Evolutionary conservation across 2,113 vertebrate genomes (phyloP).

Genomic region (Vulpes ferrilata): DNA sequence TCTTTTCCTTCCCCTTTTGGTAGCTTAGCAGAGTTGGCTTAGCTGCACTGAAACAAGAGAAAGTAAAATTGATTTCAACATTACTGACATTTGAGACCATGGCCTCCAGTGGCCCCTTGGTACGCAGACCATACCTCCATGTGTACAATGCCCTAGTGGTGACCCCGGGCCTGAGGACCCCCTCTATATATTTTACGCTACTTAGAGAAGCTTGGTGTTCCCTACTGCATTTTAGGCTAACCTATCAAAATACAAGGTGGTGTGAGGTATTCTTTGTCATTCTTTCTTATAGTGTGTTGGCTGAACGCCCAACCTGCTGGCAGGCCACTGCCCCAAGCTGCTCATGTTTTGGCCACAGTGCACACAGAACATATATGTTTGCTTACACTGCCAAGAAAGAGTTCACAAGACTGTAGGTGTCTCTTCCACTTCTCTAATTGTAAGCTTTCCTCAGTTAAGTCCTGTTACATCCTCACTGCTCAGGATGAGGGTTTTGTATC

Average conservation of each 20-base stretch:
- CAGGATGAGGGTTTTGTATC: background rate
- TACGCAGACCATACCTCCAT: background rate
- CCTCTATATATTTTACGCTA: background rate
- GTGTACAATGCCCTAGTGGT: accelerated
- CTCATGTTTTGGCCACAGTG: background rate
- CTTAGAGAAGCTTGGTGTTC: background rate
- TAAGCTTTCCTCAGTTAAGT: background rate
- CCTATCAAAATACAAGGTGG: background rate
- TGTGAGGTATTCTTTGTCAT: too few species aligned
- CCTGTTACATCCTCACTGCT: background rate
- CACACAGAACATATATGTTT: background rate
- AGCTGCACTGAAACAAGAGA: background rate
- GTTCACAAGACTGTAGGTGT: background rate
- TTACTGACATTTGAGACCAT: background rate
- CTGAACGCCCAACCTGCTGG: background rate
- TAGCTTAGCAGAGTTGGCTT: background rate
- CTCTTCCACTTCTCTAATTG: background rate
- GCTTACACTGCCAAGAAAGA: background rate
- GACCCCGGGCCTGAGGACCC: background rate
- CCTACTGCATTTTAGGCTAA: background rate
- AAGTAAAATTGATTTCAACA: background rate
- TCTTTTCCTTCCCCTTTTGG: background rate
- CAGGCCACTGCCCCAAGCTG: accelerated
- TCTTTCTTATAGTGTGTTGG: background rate
- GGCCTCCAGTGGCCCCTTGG: background rate